Evolutionary conservation across 2,888 invertebrate species (phyloP), one percentile per base, ranked within the genome.

Genomic region (Eilema caniola): DNA sequence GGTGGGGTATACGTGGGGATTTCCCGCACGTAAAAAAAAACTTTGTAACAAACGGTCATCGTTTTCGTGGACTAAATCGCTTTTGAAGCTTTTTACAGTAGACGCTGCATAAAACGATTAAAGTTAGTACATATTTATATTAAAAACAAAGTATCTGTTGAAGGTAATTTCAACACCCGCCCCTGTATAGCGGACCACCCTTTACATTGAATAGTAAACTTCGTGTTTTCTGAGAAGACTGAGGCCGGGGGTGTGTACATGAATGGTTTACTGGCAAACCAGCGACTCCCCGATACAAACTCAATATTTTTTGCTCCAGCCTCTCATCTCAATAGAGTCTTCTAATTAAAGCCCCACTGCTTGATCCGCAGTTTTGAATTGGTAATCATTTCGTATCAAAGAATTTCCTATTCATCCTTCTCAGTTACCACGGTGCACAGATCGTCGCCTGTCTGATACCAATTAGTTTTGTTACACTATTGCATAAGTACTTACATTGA

Each of bases 311-410:
- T 79, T 76, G 71, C 73, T 84, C 71, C 68, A 76, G 68, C 68
- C 74, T 73, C 77, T 77, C 72, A 78, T 56, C 75, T 79, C 73
- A 86, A 82, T 85, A 76, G 87, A 86, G 87, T 81, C 89, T 92
- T 93, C 93, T 94, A 93, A 94, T 93, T 93, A 93, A 89, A 87
- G 86, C 88, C 24, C 80, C 87, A 86, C 85, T 85, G 87, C 89
- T 90, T 87, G 83, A 86, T 84, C 76, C 86, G 82, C 76, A 78
- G 85, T 90, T 93, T 89, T 93, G 93, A 94, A 94, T 94, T 94
- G 93, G 93, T 93, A 93, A 94, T 94, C 89, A 92, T 87, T 89
- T 86, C 86, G 85, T 88, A 87, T 93, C 93, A 94, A 94, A 94
- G 94, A 92, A 86, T 89, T 87, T 53, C n/a, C 82, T 85, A 86